These are phyloP conservation scores for Drosophila tripunctata DNA, from an alignment of 2,888 invertebrate species.

Conservation along the genomic window DNA sequence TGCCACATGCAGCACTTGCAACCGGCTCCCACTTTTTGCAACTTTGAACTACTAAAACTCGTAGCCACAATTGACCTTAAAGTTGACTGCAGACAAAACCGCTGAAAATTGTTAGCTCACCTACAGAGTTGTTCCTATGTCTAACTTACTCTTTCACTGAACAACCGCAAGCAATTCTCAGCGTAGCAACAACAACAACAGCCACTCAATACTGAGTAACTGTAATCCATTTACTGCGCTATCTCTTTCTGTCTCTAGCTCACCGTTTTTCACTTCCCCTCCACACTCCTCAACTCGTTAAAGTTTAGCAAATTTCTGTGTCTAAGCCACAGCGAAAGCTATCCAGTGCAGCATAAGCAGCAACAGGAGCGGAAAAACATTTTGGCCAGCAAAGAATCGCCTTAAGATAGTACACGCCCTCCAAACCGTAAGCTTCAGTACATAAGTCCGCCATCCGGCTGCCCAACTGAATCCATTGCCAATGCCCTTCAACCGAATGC, in stretches of 20 bases:
- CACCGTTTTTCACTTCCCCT: not conserved
- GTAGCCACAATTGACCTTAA: conserved; percentile 10
- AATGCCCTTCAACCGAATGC: conserved; percentile 16
- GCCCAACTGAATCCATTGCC: not conserved
- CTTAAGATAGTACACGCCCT: conserved; percentile 21
- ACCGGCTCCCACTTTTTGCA: conserved; percentile 1
- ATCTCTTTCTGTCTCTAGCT: not conserved
- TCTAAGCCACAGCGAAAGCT: conserved; percentile 63
- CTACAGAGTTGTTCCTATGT: not conserved
- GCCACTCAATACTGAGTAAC: conserved; percentile 16
- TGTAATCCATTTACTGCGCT: conserved; percentile 57
- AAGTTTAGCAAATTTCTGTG: conserved; percentile 59
- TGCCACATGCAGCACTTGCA: not conserved
- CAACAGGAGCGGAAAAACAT: not conserved
- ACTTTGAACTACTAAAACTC: conserved; percentile 1
- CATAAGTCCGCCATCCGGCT: not conserved
- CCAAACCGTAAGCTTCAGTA: not conserved
- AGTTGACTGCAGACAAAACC: conserved; percentile 14
- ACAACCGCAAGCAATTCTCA: conserved; percentile 27
- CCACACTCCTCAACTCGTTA: conserved; percentile 62
- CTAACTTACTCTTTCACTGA: not conserved
- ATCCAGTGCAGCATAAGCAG: conserved; percentile 8
- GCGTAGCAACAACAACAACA: conserved; percentile 19
- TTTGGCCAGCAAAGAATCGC: conserved; percentile 12
- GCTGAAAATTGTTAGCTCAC: conserved; percentile 11